Evolutionary conservation across 2,888 invertebrate species (phyloP).

Genomic region (Andrena minutula): DNA sequence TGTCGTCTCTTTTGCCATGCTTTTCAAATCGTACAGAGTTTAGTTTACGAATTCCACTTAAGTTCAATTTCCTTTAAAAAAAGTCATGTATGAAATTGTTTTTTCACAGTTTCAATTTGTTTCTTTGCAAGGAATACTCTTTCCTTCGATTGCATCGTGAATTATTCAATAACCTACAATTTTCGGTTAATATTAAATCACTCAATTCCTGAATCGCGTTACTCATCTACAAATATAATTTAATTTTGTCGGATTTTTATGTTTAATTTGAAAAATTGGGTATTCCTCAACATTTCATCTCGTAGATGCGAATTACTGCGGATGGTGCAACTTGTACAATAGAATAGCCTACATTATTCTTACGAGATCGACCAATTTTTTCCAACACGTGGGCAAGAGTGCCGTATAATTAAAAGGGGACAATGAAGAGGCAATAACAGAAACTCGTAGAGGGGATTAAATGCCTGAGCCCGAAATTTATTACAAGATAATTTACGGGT

Average conservation of each 20-base stretch:
- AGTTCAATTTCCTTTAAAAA: neutral
- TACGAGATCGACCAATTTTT: slow-evolving; percentile 23
- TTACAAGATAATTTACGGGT: slow-evolving; percentile 10
- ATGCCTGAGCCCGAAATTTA: slow-evolving; percentile 12
- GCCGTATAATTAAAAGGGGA: slow-evolving; percentile 23
- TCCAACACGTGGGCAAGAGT: slow-evolving; percentile 21
- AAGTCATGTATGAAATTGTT: neutral
- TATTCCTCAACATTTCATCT: neutral
- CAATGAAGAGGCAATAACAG: slow-evolving; percentile 29
- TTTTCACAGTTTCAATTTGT: too few species aligned
- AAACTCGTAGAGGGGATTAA: slow-evolving; percentile 28
- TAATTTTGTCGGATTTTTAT: too few species aligned
- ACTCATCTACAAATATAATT: too few species aligned
- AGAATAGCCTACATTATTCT: slow-evolving; percentile 24
- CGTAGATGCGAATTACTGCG: neutral
- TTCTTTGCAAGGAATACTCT: too few species aligned
- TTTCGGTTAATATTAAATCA: too few species aligned
- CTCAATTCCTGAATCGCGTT: too few species aligned
- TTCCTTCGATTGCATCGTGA: too few species aligned
- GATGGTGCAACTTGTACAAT: neutral
- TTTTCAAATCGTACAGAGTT: too few species aligned
- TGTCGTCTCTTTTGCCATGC: too few species aligned
- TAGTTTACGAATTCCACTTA: too few species aligned
- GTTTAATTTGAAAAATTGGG: too few species aligned
- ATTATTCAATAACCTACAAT: too few species aligned